These are phyloP conservation scores for Anarrhichthys ocellatus DNA, from an alignment of 2,113 vertebrate genomes.

Conservation along the genomic window DNA sequence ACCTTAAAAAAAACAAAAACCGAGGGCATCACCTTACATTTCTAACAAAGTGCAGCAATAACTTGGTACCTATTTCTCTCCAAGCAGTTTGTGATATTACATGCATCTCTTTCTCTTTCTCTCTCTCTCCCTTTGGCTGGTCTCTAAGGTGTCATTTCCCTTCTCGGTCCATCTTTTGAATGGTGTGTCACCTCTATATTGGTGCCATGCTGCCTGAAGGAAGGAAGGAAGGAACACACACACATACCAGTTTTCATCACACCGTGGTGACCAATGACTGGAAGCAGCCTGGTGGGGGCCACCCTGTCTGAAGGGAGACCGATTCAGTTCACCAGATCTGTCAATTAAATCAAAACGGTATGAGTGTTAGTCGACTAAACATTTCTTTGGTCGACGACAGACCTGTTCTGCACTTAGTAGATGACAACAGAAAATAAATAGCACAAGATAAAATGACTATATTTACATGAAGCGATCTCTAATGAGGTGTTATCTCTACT, in stretches of 20 bases:
- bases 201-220: slow-evolving; percentile 57
- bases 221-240: slow-evolving; percentile 11
- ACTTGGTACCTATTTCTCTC: background rate
- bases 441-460: too few species aligned
- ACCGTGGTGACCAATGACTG: background rate
- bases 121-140: background rate
- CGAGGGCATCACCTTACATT: background rate
- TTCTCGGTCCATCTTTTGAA: slow-evolving; percentile 47
- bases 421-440: too few species aligned
- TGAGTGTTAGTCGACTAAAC: too few species aligned
- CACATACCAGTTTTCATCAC: background rate
- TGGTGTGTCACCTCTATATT: slow-evolving; percentile 63
- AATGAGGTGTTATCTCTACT: too few species aligned
- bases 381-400: too few species aligned
- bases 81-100: slow-evolving; percentile 16
- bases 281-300: too few species aligned
- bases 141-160: slow-evolving; percentile 24
- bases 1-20: background rate
- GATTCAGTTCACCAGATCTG: too few species aligned
- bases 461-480: too few species aligned
- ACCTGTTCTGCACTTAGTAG: too few species aligned
- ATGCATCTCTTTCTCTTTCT: slow-evolving; percentile 10
- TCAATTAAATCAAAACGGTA: too few species aligned
- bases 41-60: slow-evolving; percentile 53
- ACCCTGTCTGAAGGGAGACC: too few species aligned